These are phyloP conservation scores for Drosophila birchii DNA, from an alignment of 2,888 invertebrate genomes.

Conservation along the genomic window DNA sequence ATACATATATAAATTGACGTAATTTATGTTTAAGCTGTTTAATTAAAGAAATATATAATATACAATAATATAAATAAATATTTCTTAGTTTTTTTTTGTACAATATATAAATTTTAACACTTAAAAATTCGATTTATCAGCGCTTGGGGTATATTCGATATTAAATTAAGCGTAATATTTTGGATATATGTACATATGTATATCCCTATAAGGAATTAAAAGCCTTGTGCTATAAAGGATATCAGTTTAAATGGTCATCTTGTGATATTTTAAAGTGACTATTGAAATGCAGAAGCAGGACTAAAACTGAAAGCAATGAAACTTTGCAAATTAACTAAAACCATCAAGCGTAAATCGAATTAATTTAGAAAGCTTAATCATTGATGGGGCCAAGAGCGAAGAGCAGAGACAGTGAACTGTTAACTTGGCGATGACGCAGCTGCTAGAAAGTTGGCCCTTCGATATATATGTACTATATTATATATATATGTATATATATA, in stretches of 20 bases:
- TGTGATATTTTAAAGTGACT: background rate
- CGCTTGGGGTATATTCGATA: too few species aligned
- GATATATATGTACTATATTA: background rate
- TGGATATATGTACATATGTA: too few species aligned
- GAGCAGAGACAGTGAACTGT: constrained; percentile 5
- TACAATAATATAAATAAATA: too few species aligned
- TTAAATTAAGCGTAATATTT: too few species aligned
- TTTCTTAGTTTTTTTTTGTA: too few species aligned
- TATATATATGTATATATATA: too few species aligned
- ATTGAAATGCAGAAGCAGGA: background rate
- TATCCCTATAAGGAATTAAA: background rate
- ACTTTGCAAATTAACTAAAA: constrained; percentile 55
- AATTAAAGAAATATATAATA: too few species aligned
- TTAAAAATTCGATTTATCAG: too few species aligned
- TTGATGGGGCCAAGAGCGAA: constrained; percentile 2
- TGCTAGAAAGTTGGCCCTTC: constrained; percentile 32
- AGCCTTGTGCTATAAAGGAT: background rate
- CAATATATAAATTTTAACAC: too few species aligned
- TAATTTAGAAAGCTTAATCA: constrained; percentile 57
- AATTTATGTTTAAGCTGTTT: too few species aligned
- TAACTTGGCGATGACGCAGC: constrained; percentile 60
- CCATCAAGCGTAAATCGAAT: constrained; percentile 61
- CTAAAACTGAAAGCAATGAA: background rate
- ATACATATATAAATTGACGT: too few species aligned
- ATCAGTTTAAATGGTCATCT: background rate